phyloP scores from a whole-genome alignment of 2,888 invertebrate species.

The Sinelater perroti region DNA sequence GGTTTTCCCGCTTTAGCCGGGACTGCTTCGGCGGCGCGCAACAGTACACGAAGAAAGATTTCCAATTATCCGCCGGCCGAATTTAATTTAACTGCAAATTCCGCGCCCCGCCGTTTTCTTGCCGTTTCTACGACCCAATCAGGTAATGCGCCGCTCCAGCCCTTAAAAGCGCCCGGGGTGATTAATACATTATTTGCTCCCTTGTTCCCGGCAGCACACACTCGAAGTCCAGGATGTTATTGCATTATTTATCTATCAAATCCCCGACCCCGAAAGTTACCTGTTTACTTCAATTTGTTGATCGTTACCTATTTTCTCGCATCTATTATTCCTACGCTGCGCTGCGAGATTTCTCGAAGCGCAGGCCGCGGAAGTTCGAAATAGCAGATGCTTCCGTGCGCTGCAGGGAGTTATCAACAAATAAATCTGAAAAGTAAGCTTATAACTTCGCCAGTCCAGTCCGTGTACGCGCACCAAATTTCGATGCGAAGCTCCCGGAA shows the following conservation, averaged over 20 bases:
- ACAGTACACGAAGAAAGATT: neutral
- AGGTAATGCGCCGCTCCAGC: slow-evolving; percentile 12
- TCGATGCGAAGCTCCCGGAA: too few species aligned
- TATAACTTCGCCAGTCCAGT: too few species aligned
- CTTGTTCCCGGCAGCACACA: slow-evolving; percentile 16
- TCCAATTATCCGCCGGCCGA: neutral
- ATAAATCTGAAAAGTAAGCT: too few species aligned
- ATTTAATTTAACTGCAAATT: neutral
- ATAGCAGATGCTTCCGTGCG: too few species aligned
- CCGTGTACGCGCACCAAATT: too few species aligned
- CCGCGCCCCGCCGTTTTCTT: neutral
- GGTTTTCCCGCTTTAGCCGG: slow-evolving; percentile 6
- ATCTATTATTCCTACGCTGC: slow-evolving; percentile 1
- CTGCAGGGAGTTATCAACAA: too few species aligned
- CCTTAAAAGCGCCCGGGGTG: slow-evolving; percentile 9
- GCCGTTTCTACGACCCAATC: slow-evolving; percentile 2
- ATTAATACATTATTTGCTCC: slow-evolving; percentile 28
- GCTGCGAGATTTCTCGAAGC: too few species aligned
- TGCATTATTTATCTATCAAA: slow-evolving; percentile 23
- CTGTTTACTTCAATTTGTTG: slow-evolving; percentile 15
- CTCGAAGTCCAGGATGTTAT: slow-evolving; percentile 19
- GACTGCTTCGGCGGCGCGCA: neutral
- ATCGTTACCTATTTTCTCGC: slow-evolving; percentile 4
- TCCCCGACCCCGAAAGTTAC: slow-evolving; percentile 13
- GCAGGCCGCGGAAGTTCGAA: too few species aligned